Base-by-base conservation (phyloP, 2,113 vertebrate species). In the Apaloderma vittatum region DNA sequence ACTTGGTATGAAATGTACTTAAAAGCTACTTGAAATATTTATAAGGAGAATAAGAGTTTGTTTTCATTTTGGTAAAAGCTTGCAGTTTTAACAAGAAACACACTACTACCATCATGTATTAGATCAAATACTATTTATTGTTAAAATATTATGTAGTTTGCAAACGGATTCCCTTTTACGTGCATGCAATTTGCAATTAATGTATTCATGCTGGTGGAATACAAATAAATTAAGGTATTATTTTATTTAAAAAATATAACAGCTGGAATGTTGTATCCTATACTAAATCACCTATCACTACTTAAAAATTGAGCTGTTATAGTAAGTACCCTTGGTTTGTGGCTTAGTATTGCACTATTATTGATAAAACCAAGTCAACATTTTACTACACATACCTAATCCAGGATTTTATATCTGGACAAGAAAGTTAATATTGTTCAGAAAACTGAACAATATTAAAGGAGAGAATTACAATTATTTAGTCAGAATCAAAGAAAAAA, bases 1-100 rank as follows among this genome's bases (percentile, higher is more conserved):
- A 96, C 97, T 98, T 98, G 97, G 85, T 98, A 98, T 98, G 98
- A 98, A 98, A 98, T 85, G 96, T 98, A 98, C 97, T 98, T 98
- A 10, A 98, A 98, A 96, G 96, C 61, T 97, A 98, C 97, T 98
- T 98, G 95, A 98, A 97, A 87, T 98, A 98, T 99, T 99, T 99
- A 98, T 99, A 98, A 98, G 86, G 84, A 98, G 88, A 98, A 88
- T 88, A 97, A 97, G 94, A 97, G 93, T 97, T 96, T 96, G 96
- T 96, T 97, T 98, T 97, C 98, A 84, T 98, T 98, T 98, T 97
- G 95, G 97, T 97, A 96, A 98, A 97, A 94, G 98, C 98, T 98
- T 98, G 98, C 97, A 36, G 75, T 98, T 98, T 98, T 97, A 97
- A 98, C 65, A 96, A 97, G 91, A 98, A 97, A 98, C 97, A 96